phyloP scores from a whole-genome alignment of 2,888 invertebrate species.

The Subacronicta megacephala region DNA sequence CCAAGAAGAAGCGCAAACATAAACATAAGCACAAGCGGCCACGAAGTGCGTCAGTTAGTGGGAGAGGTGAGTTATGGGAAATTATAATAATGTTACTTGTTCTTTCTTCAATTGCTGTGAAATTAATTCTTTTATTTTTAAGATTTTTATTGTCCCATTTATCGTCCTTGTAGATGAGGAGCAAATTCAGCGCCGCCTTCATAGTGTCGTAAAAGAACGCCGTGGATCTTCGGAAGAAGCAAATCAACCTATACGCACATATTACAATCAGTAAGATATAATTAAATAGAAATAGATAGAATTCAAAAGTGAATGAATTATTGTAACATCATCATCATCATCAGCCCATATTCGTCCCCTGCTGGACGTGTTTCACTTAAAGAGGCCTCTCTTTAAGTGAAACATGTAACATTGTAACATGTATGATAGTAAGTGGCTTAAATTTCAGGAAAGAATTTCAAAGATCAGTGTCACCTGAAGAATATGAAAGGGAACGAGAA shows the following conservation, averaged over 20 bases:
- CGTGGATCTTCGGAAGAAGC: slow-evolving; percentile 75
- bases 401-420: no score
- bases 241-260: slow-evolving; percentile 77
- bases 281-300: neutral
- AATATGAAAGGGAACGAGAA: slow-evolving; percentile 78
- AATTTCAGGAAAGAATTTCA: slow-evolving; percentile 76
- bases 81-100: no score
- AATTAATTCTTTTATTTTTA: no score
- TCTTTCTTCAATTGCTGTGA: neutral
- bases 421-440: neutral
- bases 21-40: slow-evolving; percentile 82
- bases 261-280: slow-evolving; percentile 80
- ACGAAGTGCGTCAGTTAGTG: slow-evolving; percentile 72
- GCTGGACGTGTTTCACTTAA: no score
- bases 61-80: slow-evolving; percentile 63
- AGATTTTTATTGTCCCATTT: neutral
- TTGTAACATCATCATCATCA: no score
- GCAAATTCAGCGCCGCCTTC: slow-evolving; percentile 72
- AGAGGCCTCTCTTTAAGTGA: no score
- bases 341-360: no score
- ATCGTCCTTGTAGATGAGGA: slow-evolving; percentile 59
- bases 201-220: slow-evolving; percentile 84
- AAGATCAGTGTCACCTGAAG: slow-evolving; percentile 71
- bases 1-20: slow-evolving; percentile 83
- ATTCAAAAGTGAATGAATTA: neutral